Evolutionary conservation across 2,797 vertebrate species (phyloP).

Genomic region (Cryptoprocta ferox): DNA sequence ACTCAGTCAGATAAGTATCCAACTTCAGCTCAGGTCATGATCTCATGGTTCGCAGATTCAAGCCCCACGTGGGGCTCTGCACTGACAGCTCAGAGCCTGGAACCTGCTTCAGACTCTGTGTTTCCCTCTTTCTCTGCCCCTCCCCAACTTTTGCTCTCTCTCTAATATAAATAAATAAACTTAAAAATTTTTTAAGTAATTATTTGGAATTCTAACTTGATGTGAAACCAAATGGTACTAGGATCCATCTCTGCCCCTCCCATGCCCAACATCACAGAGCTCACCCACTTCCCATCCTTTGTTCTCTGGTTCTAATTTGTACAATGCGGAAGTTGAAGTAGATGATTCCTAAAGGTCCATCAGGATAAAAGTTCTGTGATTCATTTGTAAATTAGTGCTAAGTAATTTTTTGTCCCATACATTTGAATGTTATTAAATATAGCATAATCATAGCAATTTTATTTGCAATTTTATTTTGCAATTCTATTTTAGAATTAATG

Average conservation of each 20-base stretch:
- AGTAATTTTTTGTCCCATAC: constrained; percentile 53
- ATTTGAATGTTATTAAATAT: constrained; percentile 47
- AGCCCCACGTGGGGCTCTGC: no score
- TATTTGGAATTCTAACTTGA: constrained; percentile 26
- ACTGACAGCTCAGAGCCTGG: no score
- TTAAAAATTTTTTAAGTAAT: background rate
- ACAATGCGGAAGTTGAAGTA: constrained; percentile 34
- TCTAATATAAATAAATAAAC: no score
- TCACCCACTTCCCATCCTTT: constrained; percentile 51
- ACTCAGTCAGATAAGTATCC: no score
- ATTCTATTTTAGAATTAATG: constrained; percentile 39
- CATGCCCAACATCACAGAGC: background rate
- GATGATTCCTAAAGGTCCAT: constrained; percentile 63
- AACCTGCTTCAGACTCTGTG: no score
- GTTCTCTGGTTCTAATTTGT: constrained; percentile 27
- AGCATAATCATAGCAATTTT: constrained; percentile 48
- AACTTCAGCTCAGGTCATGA: no score
- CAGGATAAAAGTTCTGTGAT: constrained; percentile 58
- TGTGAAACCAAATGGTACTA: background rate
- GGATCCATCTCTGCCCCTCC: background rate
- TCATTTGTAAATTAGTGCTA: constrained; percentile 67
- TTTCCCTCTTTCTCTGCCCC: no score
- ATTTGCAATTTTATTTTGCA: no score
- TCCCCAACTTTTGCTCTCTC: no score
- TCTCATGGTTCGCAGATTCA: no score